Conservation (phyloP, 2,888 invertebrate species). For the Muscina levida region DNA sequence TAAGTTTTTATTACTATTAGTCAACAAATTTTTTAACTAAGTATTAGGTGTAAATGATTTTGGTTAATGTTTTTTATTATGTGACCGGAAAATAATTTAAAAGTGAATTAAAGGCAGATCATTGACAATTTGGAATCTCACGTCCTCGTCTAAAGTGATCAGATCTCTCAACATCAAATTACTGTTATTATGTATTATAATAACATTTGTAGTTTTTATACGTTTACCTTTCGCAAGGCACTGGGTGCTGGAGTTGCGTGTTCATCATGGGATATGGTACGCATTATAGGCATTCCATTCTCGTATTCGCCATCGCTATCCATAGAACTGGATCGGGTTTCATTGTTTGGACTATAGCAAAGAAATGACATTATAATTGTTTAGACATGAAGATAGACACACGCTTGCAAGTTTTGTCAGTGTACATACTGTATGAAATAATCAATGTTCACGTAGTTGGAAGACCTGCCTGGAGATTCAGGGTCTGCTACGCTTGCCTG, state of each 20-base stretch:
- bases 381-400: neutral
- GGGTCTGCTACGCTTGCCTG: slow-evolving; percentile 82
- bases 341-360: slow-evolving; percentile 78
- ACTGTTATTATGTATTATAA: too few relatives aligned
- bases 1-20: too few relatives aligned
- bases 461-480: slow-evolving; percentile 89
- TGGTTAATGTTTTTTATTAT: too few relatives aligned
- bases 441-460: slow-evolving; percentile 95
- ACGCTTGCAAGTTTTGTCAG: neutral
- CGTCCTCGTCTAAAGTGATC: too few relatives aligned
- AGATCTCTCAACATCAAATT: too few relatives aligned
- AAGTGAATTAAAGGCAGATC: too few relatives aligned
- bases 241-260: slow-evolving; percentile 80
- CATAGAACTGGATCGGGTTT: slow-evolving; percentile 81
- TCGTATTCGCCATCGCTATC: slow-evolving; percentile 82
- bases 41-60: too few relatives aligned
- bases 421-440: slow-evolving; percentile 91
- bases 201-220: too few relatives aligned
- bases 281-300: slow-evolving; percentile 80
- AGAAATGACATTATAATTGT: neutral
- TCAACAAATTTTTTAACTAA: too few relatives aligned
- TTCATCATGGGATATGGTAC: slow-evolving; percentile 85
- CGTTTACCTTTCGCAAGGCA: slow-evolving; percentile 77
- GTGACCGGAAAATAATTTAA: too few relatives aligned
- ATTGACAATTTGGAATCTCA: too few relatives aligned